A percentile compares a stretch with the other conserved stretches of the same genome.
Conservation (phyloP, 2,797 vertebrate species). For the Enteromius mattozi region DNA sequence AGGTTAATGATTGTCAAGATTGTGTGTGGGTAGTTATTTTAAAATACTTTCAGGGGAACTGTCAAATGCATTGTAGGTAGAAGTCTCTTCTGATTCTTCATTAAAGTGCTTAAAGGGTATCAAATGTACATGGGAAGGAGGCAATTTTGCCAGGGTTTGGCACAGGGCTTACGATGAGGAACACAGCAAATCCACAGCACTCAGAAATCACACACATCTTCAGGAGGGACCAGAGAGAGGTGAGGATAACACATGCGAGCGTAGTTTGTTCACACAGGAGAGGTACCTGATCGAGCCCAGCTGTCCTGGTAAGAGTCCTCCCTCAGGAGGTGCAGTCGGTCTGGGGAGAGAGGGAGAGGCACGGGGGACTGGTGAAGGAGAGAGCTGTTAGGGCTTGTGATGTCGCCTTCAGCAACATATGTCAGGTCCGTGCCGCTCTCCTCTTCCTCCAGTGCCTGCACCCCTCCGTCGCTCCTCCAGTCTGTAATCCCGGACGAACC, state of each 20-base stretch:
- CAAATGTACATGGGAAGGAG: conserved; percentile 60
- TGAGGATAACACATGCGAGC: conserved; percentile 37
- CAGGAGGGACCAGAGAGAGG: conserved; percentile 54
- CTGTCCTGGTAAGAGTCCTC: conserved; percentile 68
- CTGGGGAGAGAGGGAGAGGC: conserved; percentile 59
- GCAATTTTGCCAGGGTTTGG: conserved; percentile 50
- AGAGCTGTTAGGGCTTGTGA: conserved; percentile 90
- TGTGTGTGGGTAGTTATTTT: conserved; percentile 25
- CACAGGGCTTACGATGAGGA: conserved; percentile 55
- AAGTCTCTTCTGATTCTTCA: conserved; percentile 63
- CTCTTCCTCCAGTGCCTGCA: conserved; percentile 75
- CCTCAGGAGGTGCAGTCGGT: conserved; percentile 61
- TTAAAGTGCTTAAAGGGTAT: conserved; percentile 81
- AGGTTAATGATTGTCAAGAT: conserved; percentile 49
- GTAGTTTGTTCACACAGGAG: conserved; percentile 80
- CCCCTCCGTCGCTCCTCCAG: conserved; percentile 69
- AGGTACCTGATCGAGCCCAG: conserved; percentile 92
- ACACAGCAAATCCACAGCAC: conserved; percentile 71
- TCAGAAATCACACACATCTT: conserved; percentile 62
- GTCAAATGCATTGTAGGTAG: conserved; percentile 38
- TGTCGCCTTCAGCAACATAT: conserved; percentile 90
- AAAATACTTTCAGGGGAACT: conserved; percentile 45
- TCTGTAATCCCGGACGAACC: conserved; percentile 72
- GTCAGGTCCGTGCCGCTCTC: conserved; percentile 82
- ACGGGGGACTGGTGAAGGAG: conserved; percentile 82